Percentiles rank a stretch among this genome's conserved stretches.
phyloP scores from a whole-genome alignment of 2,888 invertebrate genomes.

The Hyppa rectilinea region DNA sequence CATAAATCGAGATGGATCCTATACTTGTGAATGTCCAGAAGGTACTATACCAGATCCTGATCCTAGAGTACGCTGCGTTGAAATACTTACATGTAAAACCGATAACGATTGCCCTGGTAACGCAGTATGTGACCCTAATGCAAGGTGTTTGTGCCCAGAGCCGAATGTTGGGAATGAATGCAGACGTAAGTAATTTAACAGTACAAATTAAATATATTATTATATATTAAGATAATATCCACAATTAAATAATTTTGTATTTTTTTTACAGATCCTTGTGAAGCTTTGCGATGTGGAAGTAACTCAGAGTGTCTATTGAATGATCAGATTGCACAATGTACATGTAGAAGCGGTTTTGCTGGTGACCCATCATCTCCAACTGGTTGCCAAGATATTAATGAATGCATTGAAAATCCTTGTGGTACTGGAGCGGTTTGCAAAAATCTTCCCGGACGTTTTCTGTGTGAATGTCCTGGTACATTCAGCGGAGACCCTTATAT shows the following conservation, averaged over 20 bases:
- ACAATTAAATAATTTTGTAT: conserved; percentile 27
- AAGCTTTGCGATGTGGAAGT: conserved; percentile 95
- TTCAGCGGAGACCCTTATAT: conserved; percentile 95
- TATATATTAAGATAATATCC: not conserved
- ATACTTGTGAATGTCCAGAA: conserved; percentile 95
- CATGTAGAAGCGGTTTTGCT: conserved; percentile 95
- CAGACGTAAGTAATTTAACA: conserved; percentile 92
- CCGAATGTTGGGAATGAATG: conserved; percentile 98
- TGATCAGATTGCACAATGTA: conserved; percentile 95
- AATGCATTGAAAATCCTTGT: conserved; percentile 95
- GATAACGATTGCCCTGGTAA: conserved; percentile 97
- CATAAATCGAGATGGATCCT: conserved; percentile 94
- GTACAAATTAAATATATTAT: not conserved
- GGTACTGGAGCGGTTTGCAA: conserved; percentile 96
- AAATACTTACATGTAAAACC: conserved; percentile 94
- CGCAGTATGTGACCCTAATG: conserved; percentile 94
- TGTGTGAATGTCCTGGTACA: conserved; percentile 96
- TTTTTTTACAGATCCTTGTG: conserved; percentile 95
- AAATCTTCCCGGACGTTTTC: conserved; percentile 96
- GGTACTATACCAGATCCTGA: conserved; percentile 96
- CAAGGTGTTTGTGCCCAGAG: conserved; percentile 96
- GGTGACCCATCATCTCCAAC: conserved; percentile 92
- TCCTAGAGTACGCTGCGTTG: conserved; percentile 95
- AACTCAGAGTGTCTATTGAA: conserved; percentile 97
- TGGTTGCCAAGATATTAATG: conserved; percentile 97